Conservation (phyloP, 2,113 vertebrate species). For the Potamarius usumacintae region DNA sequence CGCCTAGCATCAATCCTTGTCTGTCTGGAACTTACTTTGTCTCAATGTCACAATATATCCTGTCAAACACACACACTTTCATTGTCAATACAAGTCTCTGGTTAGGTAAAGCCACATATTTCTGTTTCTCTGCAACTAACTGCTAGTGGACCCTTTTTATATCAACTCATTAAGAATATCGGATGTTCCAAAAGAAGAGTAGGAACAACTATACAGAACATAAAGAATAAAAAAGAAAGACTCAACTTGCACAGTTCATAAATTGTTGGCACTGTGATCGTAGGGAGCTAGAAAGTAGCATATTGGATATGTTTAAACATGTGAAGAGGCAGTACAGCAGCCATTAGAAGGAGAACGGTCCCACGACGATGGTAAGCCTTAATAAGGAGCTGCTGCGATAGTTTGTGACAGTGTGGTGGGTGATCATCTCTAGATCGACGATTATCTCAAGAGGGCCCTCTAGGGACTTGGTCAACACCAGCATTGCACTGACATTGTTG, state of each 20-base stretch:
- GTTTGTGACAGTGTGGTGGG: conserved; percentile 86
- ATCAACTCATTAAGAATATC: background rate
- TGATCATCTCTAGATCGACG: conserved; percentile 97
- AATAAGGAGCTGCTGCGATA: conserved; percentile 92
- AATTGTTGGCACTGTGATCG: conserved; percentile 36
- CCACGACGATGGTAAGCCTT: conserved; percentile 92
- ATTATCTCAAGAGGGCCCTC: conserved; percentile 87
- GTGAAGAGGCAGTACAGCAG: conserved; percentile 51
- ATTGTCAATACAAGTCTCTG: background rate
- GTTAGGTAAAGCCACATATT: conserved; percentile 4
- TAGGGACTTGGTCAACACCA: conserved; percentile 91
- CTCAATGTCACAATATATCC: background rate
- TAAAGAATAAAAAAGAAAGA: conserved; percentile 13
- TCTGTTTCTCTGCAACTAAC: background rate
- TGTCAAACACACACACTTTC: background rate
- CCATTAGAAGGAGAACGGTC: conserved; percentile 84
- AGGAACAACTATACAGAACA: conserved; percentile 6
- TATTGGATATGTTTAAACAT: conserved; percentile 57
- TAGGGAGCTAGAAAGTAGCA: conserved; percentile 46
- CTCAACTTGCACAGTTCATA: conserved; percentile 38
- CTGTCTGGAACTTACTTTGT: background rate
- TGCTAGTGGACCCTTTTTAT: background rate
- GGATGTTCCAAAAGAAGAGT: background rate
- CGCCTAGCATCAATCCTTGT: background rate
- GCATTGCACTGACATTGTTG: conserved; percentile 89